Conservation (phyloP, 2,888 invertebrate species). For the Anthrax anthrax region DNA sequence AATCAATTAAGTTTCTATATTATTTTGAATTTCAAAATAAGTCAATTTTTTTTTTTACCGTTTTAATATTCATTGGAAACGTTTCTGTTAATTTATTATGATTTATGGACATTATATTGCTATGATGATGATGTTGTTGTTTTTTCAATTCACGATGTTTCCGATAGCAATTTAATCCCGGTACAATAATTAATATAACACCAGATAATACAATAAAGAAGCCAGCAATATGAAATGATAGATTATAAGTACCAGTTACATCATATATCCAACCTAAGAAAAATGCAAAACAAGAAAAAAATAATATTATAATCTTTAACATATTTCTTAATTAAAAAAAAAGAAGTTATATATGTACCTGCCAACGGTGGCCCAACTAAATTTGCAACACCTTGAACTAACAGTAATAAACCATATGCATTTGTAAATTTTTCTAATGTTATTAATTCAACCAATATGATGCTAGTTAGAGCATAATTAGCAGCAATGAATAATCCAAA, state of each 20-base stretch:
- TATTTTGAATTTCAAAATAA: too few relatives aligned
- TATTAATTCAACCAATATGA: slow-evolving; percentile 78
- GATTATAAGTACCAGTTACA: slow-evolving; percentile 57
- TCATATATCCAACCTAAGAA: slow-evolving; percentile 68
- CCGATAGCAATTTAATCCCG: slow-evolving; percentile 13
- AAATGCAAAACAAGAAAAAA: slow-evolving; percentile 3
- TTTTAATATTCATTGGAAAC: not conserved
- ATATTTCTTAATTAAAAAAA: not conserved
- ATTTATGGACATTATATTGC: not conserved
- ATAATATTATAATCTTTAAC: not conserved
- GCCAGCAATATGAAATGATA: slow-evolving; percentile 70
- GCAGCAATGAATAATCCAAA: slow-evolving; percentile 86
- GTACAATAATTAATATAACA: slow-evolving; percentile 14
- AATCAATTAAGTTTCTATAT: too few relatives aligned
- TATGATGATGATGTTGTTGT: slow-evolving; percentile 1
- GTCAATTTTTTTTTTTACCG: too few relatives aligned
- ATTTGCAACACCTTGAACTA: slow-evolving; percentile 83
- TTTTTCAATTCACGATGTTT: slow-evolving; percentile 22
- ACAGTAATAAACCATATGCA: slow-evolving; percentile 73
- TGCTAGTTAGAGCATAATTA: slow-evolving; percentile 81
- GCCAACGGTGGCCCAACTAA: slow-evolving; percentile 80
- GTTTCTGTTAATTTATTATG: not conserved
- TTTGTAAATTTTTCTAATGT: slow-evolving; percentile 83
- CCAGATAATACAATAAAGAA: slow-evolving; percentile 44
- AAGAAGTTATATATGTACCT: slow-evolving; percentile 41